phyloP scores from a whole-genome alignment of 2,113 vertebrate species.

The Mastomys natalensis region DNA sequence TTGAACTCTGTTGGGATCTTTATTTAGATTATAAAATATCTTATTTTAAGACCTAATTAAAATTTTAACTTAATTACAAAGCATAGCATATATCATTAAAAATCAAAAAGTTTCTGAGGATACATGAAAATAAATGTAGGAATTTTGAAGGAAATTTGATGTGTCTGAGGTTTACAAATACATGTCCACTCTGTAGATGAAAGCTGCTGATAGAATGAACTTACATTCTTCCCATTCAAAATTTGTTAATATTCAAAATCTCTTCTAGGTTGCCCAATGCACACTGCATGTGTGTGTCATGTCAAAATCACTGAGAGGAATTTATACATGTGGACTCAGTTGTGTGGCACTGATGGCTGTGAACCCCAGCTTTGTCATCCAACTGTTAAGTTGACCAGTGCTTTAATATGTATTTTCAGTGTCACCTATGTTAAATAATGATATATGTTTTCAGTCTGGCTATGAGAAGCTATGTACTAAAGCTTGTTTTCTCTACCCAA shows the following conservation, averaged over 20 bases:
- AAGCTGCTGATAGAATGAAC: not conserved
- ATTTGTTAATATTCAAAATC: not conserved
- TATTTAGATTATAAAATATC: not conserved
- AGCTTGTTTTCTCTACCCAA: not conserved
- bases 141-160: not conserved
- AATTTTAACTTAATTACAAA: not conserved
- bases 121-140: constrained; percentile 27
- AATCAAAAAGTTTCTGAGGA: not conserved
- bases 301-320: not conserved
- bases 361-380: not conserved
- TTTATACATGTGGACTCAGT: not conserved
- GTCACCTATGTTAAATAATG: not conserved
- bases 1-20: not conserved
- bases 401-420: not conserved
- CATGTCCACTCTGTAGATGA: not conserved
- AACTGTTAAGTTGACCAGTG: not conserved
- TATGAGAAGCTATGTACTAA: not conserved
- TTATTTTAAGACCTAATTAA: not conserved
- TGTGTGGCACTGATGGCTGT: not conserved
- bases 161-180: not conserved
- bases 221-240: not conserved
- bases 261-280: not conserved
- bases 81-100: not conserved
- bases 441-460: not conserved
- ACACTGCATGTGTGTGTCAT: not conserved